Percentiles rank a stretch among this genome's conserved stretches.
Evolutionary conservation across 2,797 vertebrate species (phyloP).

Genomic region (Myotis findleyi): DNA sequence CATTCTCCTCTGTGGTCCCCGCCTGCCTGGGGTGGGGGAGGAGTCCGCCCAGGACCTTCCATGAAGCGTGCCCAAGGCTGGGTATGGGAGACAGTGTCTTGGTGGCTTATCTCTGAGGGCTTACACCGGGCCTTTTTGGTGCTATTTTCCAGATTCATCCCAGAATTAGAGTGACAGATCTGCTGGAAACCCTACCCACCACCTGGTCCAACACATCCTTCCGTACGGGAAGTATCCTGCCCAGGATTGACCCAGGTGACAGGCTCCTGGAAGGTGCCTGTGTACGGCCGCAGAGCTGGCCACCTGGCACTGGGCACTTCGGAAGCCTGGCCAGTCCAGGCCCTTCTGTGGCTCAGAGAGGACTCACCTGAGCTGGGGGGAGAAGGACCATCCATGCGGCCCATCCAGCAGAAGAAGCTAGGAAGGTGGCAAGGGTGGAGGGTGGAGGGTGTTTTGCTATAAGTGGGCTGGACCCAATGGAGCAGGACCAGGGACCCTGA

Average conservation of each 20-base stretch:
- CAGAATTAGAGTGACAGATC: background rate
- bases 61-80: background rate
- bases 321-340: background rate
- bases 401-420: background rate
- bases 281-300: background rate
- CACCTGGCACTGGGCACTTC: fast-evolving
- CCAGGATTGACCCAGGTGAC: background rate
- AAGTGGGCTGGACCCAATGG: background rate
- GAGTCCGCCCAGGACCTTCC: too few relatives aligned
- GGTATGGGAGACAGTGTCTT: too few relatives aligned
- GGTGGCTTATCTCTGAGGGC: background rate
- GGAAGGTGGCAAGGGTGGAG: background rate
- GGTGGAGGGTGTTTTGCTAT: background rate
- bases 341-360: background rate
- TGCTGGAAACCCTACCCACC: background rate
- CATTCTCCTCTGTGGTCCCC: background rate
- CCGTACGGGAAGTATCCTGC: background rate
- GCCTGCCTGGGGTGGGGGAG: fast-evolving
- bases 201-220: background rate
- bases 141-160: background rate
- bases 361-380: background rate
- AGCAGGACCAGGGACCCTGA: background rate
- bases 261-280: background rate
- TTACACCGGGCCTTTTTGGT: background rate
- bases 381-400: fast-evolving